Evolutionary conservation across 1,140 invertebrate genomes (phyloP).

Genomic region (Drosophila triauraria): DNA sequence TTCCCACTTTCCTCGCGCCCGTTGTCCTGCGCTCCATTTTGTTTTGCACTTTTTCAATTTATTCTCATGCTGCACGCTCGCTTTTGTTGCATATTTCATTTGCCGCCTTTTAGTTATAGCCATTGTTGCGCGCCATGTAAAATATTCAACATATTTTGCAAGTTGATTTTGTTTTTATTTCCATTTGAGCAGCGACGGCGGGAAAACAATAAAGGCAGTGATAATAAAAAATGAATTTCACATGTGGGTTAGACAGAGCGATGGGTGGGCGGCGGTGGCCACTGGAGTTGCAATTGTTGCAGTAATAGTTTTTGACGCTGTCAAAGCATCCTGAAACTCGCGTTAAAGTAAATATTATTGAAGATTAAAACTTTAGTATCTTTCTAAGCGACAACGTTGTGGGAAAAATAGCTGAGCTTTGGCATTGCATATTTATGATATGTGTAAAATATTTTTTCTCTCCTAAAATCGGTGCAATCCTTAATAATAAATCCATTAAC

Average conservation of each 20-base stretch:
- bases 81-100: constrained; percentile 82
- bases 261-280: not conserved
- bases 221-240: constrained; percentile 82
- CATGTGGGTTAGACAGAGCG: constrained; percentile 44
- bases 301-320: constrained; percentile 35
- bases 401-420: not conserved
- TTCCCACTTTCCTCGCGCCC: not conserved
- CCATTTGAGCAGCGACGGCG: constrained; percentile 43
- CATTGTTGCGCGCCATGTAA: constrained; percentile 64
- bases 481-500: not conserved
- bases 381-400: not conserved
- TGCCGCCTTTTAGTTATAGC: constrained; percentile 78
- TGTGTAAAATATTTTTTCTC: not conserved
- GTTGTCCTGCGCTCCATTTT: constrained; percentile 11
- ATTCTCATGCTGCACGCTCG: constrained; percentile 69
- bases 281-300: constrained; percentile 19
- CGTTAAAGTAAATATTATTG: constrained; percentile 41
- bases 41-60: constrained; percentile 67
- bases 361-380: not conserved
- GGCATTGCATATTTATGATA: not conserved
- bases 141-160: constrained; percentile 82
- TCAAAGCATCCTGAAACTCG: constrained; percentile 17
- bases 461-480: not conserved
- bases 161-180: constrained; percentile 71
- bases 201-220: constrained; percentile 62